Evolutionary conservation across 2,797 vertebrate genomes (phyloP), one percentile per base, ranked within the genome.

Genomic region (Sebastes nivosus): DNA sequence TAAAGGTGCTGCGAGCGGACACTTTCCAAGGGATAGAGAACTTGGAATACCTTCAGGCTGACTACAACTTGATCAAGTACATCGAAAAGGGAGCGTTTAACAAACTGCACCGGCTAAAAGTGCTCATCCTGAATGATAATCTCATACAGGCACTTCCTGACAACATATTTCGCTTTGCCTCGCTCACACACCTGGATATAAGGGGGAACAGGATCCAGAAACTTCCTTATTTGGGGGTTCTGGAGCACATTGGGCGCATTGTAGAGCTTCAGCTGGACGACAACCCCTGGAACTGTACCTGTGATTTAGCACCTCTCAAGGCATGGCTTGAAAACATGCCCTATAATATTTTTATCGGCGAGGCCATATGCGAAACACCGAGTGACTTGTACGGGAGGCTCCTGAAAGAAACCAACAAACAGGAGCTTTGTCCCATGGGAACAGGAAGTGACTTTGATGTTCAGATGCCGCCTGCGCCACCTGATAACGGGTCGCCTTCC

Each of bases 261-360:
- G 98, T 99, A 1, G 98, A 99, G 80, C 79, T 99, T 90, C 99
- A 99, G 83, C 91, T 99, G 88, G 99, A 99, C 73, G 99, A 99
- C 93, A 99, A 99, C 90, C 98, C 98, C 55, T 99, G 99, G 99
- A 99, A 99, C 93, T 99, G 99, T 91, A 99, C 98, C 42, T 99
- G 99, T 93, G 98, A 99, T 93, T 94, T 99, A 93, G 94, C 98
- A 80, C 97, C 99, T 73, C 95, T 99, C 70, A 99, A 99, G 93
- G 97, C 98, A 0, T 99, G 99, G 99, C 90, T 99, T 91, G 99
- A 99, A 94, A 99, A 99, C 89, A 99, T 99, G 99, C 98, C 99
- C 84, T 99, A 99, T 83, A 99, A 98, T 75, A 99, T 99, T 94
- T 99, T 98, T 86, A 99, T 99, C 8, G 99, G 99, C 1, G 98